Base-by-base conservation (phyloP, 1,140 invertebrate genomes). In the Polypedilum pembai region DNA sequence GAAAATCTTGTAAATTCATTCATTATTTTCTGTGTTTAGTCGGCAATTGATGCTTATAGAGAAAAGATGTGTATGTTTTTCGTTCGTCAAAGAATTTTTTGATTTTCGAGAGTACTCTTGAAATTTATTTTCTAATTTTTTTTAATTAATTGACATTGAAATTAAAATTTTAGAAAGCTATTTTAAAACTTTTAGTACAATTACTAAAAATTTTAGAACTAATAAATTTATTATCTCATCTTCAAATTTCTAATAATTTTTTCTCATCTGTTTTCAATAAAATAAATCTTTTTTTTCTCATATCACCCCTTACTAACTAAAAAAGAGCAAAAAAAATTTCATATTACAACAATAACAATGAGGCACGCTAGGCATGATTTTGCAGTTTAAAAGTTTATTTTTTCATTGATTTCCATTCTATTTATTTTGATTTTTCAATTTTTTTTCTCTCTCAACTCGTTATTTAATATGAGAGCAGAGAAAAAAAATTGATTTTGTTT, bases 341-440 rank as follows among this genome's bases (percentile, higher is more conserved):
- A 69, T 20, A 69, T 56, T 56, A 56, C 45, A 56, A 56, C 45
- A 56, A 56, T n/a, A 56, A 56, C 12, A 56, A 56, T n/a, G 15
- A 56, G 15, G 15, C 45, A 56, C 45, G 12, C 12, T n/a, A 56
- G n/a, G n/a, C 45, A 56, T 56, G 45, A 56, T n/a, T 56, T 56
- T 56, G 45, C 45, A 56, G 45, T 56, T 56, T 56, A 1, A 56
- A 56, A 56, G 45, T 69, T 20, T 20, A 69, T 66, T 66, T 66
- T 17, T 56, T 56, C 12, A 56, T 56, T n/a, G 45, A 56, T 56
- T 56, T 56, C 24, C 5, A 56, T 69, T 69, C 24, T 33, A 56
- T 69, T 69, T 69, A 18, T 69, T 33, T 69, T 69, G 65, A 18
- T 69, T 56, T 56, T n/a, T 56, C 12, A 56, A 56, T n/a, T 56